Evolutionary conservation across 1,140 invertebrate genomes (phyloP).

Genomic region (Neodiprion pinetum): DNA sequence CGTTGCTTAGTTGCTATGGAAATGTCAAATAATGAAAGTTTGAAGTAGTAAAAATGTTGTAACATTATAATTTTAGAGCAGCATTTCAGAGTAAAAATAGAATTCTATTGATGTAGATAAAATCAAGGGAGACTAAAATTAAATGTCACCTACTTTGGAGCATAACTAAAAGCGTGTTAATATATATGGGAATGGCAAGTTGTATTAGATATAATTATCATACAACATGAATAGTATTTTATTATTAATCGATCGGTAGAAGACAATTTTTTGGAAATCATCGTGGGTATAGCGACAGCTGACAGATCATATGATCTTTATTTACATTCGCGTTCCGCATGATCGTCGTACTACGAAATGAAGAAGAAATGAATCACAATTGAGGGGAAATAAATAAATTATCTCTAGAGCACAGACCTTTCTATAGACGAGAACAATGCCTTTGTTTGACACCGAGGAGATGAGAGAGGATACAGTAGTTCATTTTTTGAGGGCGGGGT

Average conservation of each 20-base stretch:
- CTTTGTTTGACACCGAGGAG: background rate
- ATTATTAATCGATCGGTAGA: background rate
- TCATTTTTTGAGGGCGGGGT: no score
- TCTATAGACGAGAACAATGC: background rate
- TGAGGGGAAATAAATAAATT: background rate
- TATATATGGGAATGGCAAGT: no score
- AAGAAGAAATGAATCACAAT: background rate
- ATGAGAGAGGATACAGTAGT: no score
- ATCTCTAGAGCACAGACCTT: background rate
- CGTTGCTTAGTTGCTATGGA: no score
- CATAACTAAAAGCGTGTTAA: no score
- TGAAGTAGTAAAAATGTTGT: no score
- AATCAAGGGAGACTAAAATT: no score
- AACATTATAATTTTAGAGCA: no score
- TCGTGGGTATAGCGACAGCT: slow-evolving; percentile 12
- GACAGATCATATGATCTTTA: slow-evolving; percentile 27
- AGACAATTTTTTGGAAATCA: background rate
- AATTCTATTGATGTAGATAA: no score
- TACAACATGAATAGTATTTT: slow-evolving; percentile 17
- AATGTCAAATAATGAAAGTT: no score
- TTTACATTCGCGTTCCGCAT: slow-evolving; percentile 18
- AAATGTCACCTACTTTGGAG: no score
- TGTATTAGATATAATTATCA: background rate
- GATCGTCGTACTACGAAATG: background rate
- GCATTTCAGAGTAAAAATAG: no score